These are phyloP conservation scores for Sipunculus nudus DNA, from an alignment of 2,888 invertebrate species.

Conservation along the genomic window DNA sequence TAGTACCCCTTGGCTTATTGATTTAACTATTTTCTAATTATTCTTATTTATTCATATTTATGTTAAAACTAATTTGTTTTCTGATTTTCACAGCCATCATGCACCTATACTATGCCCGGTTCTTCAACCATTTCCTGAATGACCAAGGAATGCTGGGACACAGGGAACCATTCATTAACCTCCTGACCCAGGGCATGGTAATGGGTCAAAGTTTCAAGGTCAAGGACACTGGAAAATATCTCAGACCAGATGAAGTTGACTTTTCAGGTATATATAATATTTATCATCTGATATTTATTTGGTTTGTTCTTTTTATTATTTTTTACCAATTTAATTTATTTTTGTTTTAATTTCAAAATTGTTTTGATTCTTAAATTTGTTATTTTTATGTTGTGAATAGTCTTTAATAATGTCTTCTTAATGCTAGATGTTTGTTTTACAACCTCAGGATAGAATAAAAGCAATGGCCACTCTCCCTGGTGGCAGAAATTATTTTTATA, in stretches of 20 bases:
- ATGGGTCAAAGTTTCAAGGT: conserved; percentile 67
- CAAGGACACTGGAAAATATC: conserved; percentile 81
- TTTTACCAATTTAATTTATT: too few species aligned
- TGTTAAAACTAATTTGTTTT: background rate
- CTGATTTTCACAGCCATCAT: conserved; percentile 76
- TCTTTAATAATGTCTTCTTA: too few species aligned
- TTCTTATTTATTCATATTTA: too few species aligned
- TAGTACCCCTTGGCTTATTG: too few species aligned
- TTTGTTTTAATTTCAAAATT: too few species aligned
- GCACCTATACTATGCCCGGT: conserved; percentile 96
- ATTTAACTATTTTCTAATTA: too few species aligned
- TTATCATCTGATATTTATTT: background rate
- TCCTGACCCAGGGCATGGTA: conserved; percentile 93
- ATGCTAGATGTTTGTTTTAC: too few species aligned
- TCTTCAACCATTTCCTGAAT: conserved; percentile 87
- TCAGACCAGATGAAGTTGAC: conserved; percentile 75
- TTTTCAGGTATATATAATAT: conserved; percentile 42
- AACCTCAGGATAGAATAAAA: too few species aligned
- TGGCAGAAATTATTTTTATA: too few species aligned
- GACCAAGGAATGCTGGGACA: conserved; percentile 76
- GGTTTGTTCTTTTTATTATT: background rate
- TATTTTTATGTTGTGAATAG: too few species aligned
- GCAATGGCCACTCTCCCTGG: too few species aligned
- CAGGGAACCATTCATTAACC: conserved; percentile 88
- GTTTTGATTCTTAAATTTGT: too few species aligned